A percentile compares a stretch with the other conserved stretches of the same genome.
These are phyloP conservation scores for Spialia ferax DNA, from an alignment of 2,888 invertebrate genomes.

Conservation along the genomic window DNA sequence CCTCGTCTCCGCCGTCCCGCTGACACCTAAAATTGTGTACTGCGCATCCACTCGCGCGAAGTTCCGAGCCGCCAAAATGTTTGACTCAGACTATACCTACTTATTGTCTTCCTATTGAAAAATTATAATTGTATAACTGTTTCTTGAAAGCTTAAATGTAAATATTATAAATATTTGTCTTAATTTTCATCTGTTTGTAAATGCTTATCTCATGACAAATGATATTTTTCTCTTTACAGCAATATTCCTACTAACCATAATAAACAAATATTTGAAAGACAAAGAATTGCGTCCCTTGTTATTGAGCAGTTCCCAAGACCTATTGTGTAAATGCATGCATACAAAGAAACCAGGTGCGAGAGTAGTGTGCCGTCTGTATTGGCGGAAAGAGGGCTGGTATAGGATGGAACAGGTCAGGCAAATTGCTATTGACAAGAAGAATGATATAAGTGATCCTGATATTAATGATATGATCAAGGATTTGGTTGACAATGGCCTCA, in stretches of 20 bases:
- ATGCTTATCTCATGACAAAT: too few relatives aligned
- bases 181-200: too few relatives aligned
- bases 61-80: too few relatives aligned
- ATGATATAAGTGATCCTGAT: constrained; percentile 48
- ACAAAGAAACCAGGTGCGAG: constrained; percentile 61
- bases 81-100: too few relatives aligned
- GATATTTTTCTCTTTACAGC: constrained; percentile 62
- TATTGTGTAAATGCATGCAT: constrained; percentile 56
- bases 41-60: too few relatives aligned
- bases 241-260: constrained; percentile 63
- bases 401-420: constrained; percentile 54
- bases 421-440: constrained; percentile 51
- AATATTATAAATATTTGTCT: too few relatives aligned
- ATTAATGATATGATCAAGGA: constrained; percentile 55
- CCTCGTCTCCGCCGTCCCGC: too few relatives aligned
- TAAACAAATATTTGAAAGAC: constrained; percentile 62
- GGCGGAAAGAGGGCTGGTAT: constrained; percentile 72
- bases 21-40: too few relatives aligned
- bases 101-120: too few relatives aligned
- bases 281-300: constrained; percentile 57
- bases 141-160: too few relatives aligned
- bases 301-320: constrained; percentile 51
- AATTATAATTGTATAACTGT: too few relatives aligned
- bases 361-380: constrained; percentile 71
- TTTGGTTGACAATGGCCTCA: constrained; percentile 57